Percentiles rank a stretch among this genome's conserved stretches.
Conservation (phyloP, 2,113 vertebrate genomes). For the Cheilinus undulatus region DNA sequence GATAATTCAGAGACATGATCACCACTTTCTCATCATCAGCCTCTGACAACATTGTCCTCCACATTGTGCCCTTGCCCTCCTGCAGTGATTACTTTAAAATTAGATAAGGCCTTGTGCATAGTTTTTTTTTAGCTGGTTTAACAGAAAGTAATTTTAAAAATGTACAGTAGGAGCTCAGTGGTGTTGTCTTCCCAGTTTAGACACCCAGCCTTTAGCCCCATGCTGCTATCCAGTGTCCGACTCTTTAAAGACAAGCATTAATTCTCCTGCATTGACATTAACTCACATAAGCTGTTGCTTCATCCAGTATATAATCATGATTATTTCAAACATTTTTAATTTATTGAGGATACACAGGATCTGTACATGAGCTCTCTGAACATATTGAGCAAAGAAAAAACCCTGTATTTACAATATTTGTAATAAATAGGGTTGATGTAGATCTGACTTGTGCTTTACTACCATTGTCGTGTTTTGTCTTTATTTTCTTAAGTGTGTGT, state of each 20-base stretch:
- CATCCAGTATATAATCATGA: background rate
- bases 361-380: conserved; percentile 16
- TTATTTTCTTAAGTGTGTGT: too few relatives aligned
- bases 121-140: background rate
- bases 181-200: too few relatives aligned
- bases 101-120: background rate
- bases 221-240: too few relatives aligned
- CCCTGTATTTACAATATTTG: conserved; percentile 59
- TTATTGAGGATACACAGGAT: background rate
- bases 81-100: background rate
- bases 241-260: background rate
- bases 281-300: background rate
- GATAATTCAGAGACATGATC: conserved; percentile 24
- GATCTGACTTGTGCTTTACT: background rate
- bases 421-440: conserved; percentile 62
- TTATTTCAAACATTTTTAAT: conserved; percentile 1
- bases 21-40: conserved; percentile 2
- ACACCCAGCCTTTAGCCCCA: too few relatives aligned
- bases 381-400: conserved; percentile 5
- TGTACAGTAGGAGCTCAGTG: background rate
- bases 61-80: conserved; percentile 1
- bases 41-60: background rate
- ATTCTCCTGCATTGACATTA: background rate
- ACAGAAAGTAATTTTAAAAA: background rate
- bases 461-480: background rate